Percentiles rank a stretch among this genome's conserved stretches.
Evolutionary conservation across 2,797 vertebrate genomes (phyloP).

Genomic region (Echeneis naucrates): DNA sequence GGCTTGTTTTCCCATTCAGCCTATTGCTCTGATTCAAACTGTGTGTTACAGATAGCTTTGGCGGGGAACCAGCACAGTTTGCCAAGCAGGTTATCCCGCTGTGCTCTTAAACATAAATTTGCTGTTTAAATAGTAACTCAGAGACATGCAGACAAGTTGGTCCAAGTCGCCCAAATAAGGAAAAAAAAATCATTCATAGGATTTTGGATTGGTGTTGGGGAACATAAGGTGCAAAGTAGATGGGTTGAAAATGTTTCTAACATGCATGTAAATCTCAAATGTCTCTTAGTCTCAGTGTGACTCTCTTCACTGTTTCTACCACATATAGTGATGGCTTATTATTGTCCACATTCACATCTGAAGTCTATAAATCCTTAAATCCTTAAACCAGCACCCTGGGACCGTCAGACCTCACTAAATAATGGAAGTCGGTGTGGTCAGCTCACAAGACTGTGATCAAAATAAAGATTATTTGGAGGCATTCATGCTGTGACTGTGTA

Average conservation of each 20-base stretch:
- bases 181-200: constrained; percentile 46
- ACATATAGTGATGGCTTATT: constrained; percentile 18
- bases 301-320: constrained; percentile 29
- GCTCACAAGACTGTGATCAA: constrained; percentile 69
- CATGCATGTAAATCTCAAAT: constrained; percentile 46
- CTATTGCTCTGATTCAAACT: constrained; percentile 59
- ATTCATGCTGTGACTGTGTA: constrained; percentile 71
- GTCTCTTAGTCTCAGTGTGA: constrained; percentile 44
- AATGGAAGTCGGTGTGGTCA: constrained; percentile 70
- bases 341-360: constrained; percentile 14
- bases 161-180: constrained; percentile 57
- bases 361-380: constrained; percentile 15
- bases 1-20: constrained; percentile 58
- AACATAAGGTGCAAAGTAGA: constrained; percentile 28
- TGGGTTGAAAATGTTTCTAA: constrained; percentile 41
- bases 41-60: constrained; percentile 71
- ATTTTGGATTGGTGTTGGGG: constrained; percentile 43
- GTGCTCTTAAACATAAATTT: constrained; percentile 80
- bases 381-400: constrained; percentile 12
- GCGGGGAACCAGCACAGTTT: constrained; percentile 72
- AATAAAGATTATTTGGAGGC: constrained; percentile 75
- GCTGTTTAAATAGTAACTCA: constrained; percentile 72
- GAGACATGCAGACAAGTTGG: constrained; percentile 55
- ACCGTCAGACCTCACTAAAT: constrained; percentile 32
- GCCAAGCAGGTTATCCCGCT: constrained; percentile 77